Percentiles rank a stretch among this genome's conserved stretches.
Conservation (phyloP, 2,888 invertebrate species). For the Caenorhabditis sulstoni region DNA sequence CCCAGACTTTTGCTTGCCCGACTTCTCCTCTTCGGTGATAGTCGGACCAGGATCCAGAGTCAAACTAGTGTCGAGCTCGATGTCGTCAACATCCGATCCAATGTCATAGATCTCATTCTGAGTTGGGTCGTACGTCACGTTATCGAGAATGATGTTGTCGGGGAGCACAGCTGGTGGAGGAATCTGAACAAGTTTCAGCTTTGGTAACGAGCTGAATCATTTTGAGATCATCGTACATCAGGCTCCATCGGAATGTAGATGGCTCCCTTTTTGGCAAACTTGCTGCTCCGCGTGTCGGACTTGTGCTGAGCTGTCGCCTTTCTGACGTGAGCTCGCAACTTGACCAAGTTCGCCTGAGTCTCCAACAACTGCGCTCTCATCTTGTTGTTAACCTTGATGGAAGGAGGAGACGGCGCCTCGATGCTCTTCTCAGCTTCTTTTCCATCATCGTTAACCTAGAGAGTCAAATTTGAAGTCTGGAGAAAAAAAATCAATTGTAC, state of each 20-base stretch:
- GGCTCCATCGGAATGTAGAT: slow-evolving; percentile 32
- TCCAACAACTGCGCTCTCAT: slow-evolving; percentile 10
- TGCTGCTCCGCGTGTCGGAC: neutral
- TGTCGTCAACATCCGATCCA: slow-evolving; percentile 35
- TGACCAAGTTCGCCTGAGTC: slow-evolving; percentile 8
- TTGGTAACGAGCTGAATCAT: neutral
- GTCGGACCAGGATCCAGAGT: slow-evolving; percentile 2
- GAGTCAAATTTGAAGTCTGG: neutral
- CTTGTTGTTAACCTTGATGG: slow-evolving; percentile 13
- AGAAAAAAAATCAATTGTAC: neutral
- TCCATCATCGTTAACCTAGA: neutral
- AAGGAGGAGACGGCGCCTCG: slow-evolving; percentile 6
- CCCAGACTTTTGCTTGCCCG: slow-evolving; percentile 1
- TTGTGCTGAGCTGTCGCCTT: slow-evolving; percentile 6
- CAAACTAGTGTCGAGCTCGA: slow-evolving; percentile 26
- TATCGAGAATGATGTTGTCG: slow-evolving; percentile 16
- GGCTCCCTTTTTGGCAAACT: slow-evolving; percentile 25
- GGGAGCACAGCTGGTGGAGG: neutral
- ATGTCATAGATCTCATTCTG: slow-evolving; percentile 28
- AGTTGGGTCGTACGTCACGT: slow-evolving; percentile 19
- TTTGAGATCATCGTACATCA: slow-evolving; percentile 3
- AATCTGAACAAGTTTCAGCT: slow-evolving; percentile 6
- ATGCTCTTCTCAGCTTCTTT: slow-evolving; percentile 8
- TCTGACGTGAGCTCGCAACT: slow-evolving; percentile 18
- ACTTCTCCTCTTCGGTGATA: slow-evolving; percentile 14